phyloP scores from a whole-genome alignment of 2,888 invertebrate species.

The Macaria liturata region DNA sequence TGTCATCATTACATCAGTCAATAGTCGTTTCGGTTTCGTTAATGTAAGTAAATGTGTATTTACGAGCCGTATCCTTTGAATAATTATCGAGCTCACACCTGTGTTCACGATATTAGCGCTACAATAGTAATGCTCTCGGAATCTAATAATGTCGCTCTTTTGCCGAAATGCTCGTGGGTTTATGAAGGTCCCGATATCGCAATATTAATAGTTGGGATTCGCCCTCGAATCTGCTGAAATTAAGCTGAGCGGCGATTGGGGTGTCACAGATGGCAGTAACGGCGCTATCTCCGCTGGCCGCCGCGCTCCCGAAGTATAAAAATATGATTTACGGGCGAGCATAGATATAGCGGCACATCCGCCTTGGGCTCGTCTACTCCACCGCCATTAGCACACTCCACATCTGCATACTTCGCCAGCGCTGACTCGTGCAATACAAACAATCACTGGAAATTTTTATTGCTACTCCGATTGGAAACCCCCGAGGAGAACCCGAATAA shows the following conservation, averaged over 20 bases:
- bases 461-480: conserved; percentile 54
- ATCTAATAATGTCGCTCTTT: conserved; percentile 32
- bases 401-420: conserved; percentile 51
- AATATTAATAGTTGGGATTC: conserved; percentile 68
- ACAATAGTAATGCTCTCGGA: conserved; percentile 18
- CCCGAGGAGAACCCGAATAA: conserved; percentile 65
- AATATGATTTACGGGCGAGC: conserved; percentile 70
- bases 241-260: conserved; percentile 70
- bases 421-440: conserved; percentile 43
- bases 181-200: conserved; percentile 53
- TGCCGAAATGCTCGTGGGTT: conserved; percentile 28
- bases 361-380: conserved; percentile 50
- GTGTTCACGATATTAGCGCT: conserved; percentile 32
- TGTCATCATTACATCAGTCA: conserved; percentile 65
- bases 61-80: conserved; percentile 32
- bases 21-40: conserved; percentile 50
- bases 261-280: conserved; percentile 78
- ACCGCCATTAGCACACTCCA: conserved; percentile 55
- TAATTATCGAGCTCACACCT: conserved; percentile 28
- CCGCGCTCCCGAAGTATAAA: conserved; percentile 69
- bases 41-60: conserved; percentile 32
- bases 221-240: conserved; percentile 73
- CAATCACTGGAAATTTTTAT: conserved; percentile 51
- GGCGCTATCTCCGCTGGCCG: conserved; percentile 57
- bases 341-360: conserved; percentile 63